These are phyloP conservation scores for Lithophane ornitopus DNA, from an alignment of 2,888 invertebrate genomes.

Conservation along the genomic window DNA sequence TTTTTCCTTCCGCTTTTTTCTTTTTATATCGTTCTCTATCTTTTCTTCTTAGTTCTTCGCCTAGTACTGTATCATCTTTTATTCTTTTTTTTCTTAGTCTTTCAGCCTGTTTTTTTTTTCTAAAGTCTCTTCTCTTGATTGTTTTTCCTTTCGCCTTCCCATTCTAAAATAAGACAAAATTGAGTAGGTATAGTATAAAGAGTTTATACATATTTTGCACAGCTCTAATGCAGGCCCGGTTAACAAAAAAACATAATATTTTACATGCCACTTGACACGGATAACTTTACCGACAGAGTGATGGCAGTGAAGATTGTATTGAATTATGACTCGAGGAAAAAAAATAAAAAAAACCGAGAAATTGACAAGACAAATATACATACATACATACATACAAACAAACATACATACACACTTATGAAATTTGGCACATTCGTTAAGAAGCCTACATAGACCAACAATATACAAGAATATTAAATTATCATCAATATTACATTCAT, in stretches of 20 bases:
- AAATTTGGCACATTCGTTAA: not conserved
- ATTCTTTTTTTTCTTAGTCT: constrained; percentile 4
- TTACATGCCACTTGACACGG: not conserved
- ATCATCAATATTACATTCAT: constrained; percentile 4
- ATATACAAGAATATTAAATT: constrained; percentile 1
- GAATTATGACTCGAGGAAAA: not conserved
- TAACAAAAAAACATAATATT: constrained; percentile 3
- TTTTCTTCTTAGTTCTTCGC: constrained; percentile 10
- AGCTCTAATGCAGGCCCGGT: constrained; percentile 3
- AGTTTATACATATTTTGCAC: not conserved
- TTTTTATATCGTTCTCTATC: constrained; percentile 27
- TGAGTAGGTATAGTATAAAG: not conserved
- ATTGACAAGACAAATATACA: not conserved
- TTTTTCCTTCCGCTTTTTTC: constrained; percentile 20
- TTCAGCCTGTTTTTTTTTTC: constrained; percentile 13
- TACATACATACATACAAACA: not conserved
- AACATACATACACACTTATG: not conserved
- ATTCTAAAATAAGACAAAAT: constrained; percentile 3
- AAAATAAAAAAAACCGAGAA: not conserved
- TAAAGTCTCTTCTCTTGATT: constrained; percentile 12
- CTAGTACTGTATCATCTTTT: constrained; percentile 8
- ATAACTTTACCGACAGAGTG: not conserved
- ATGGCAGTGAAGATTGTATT: constrained; percentile 2
- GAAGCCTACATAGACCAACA: not conserved
- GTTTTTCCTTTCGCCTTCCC: constrained; percentile 7